phyloP scores from a whole-genome alignment of 2,113 vertebrate species.

The Thamnaconus septentrionalis region DNA sequence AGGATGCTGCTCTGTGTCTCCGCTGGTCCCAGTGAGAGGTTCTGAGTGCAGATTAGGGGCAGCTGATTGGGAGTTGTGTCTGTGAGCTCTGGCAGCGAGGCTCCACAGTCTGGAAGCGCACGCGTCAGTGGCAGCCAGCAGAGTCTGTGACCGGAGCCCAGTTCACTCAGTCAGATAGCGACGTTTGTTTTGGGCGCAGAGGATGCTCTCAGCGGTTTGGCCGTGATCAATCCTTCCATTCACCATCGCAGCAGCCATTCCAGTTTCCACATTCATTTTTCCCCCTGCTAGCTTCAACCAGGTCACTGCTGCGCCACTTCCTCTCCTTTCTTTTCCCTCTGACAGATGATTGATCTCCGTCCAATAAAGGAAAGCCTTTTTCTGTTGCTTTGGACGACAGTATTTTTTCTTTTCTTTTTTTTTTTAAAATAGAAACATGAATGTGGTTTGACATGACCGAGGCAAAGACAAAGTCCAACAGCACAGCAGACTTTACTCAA shows the following conservation, averaged over 20 bases:
- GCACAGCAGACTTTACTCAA: background rate
- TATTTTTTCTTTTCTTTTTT: background rate
- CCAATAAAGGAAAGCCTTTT: slow-evolving; percentile 28
- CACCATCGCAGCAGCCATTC: slow-evolving; percentile 48
- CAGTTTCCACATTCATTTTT: slow-evolving; percentile 70
- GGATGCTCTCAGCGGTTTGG: slow-evolving; percentile 72
- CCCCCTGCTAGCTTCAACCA: slow-evolving; percentile 45
- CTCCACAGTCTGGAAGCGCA: slow-evolving; percentile 44
- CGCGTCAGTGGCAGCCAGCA: slow-evolving; percentile 39
- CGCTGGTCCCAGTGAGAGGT: slow-evolving; percentile 7
- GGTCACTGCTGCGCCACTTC: slow-evolving; percentile 33
- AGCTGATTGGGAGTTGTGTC: slow-evolving; percentile 40
- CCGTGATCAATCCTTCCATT: slow-evolving; percentile 56
- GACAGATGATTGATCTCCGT: slow-evolving; percentile 58
- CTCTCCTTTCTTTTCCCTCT: slow-evolving; percentile 36
- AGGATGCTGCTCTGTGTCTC: slow-evolving; percentile 21
- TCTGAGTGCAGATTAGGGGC: slow-evolving; percentile 40
- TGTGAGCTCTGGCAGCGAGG: slow-evolving; percentile 43
- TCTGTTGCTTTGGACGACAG: slow-evolving; percentile 25
- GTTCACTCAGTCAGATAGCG: slow-evolving; percentile 61
- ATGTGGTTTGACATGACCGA: too few species aligned
- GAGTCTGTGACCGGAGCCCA: slow-evolving; percentile 30
- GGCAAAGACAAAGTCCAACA: slow-evolving; percentile 2
- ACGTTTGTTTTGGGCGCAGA: slow-evolving; percentile 64
- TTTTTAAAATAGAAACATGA: slow-evolving; percentile 23